Evolutionary conservation across 1,140 invertebrate species (phyloP).

Genomic region (Macrostomum lignano): DNA sequence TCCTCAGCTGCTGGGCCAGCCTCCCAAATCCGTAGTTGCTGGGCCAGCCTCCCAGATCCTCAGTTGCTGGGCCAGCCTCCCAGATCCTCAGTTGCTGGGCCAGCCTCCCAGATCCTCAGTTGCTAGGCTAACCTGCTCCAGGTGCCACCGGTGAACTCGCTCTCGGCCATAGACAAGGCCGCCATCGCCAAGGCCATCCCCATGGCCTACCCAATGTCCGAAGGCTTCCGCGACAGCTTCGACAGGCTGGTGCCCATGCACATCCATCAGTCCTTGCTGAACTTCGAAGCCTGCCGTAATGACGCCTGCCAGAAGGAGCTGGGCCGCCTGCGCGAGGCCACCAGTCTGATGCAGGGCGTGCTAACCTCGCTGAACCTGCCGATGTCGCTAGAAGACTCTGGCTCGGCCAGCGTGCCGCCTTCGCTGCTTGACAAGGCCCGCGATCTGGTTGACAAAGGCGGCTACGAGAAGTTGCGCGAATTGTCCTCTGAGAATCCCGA

Average conservation of each 20-base stretch:
- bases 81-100: too few relatives aligned
- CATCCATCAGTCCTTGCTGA: constrained; percentile 56
- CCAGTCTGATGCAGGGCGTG: constrained; percentile 47
- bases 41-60: too few relatives aligned
- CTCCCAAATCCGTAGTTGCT: too few relatives aligned
- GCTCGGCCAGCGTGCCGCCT: constrained; percentile 46
- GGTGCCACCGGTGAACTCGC: constrained; percentile 50
- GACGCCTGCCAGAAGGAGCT: constrained; percentile 37
- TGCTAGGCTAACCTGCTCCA: too few relatives aligned
- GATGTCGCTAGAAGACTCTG: constrained; percentile 65
- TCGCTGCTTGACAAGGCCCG: constrained; percentile 59
- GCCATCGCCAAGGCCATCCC: constrained; percentile 45
- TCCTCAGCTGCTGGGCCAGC: too few relatives aligned
- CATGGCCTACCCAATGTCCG: constrained; percentile 30
- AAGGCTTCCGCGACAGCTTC: constrained; percentile 47
- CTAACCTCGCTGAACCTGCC: constrained; percentile 77
- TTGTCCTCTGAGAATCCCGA: constrained; percentile 55
- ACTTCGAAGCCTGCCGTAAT: constrained; percentile 55
- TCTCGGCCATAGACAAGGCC: constrained; percentile 47
- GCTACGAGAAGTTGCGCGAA: constrained; percentile 26
- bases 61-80: too few relatives aligned
- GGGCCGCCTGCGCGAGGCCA: constrained; percentile 53
- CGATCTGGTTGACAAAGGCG: constrained; percentile 24
- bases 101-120: too few relatives aligned
- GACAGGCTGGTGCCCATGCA: constrained; percentile 51